Percentiles rank a stretch among this genome's conserved stretches.
phyloP scores from a whole-genome alignment of 1,140 invertebrate species.

The Gonatopus flavifemur region DNA sequence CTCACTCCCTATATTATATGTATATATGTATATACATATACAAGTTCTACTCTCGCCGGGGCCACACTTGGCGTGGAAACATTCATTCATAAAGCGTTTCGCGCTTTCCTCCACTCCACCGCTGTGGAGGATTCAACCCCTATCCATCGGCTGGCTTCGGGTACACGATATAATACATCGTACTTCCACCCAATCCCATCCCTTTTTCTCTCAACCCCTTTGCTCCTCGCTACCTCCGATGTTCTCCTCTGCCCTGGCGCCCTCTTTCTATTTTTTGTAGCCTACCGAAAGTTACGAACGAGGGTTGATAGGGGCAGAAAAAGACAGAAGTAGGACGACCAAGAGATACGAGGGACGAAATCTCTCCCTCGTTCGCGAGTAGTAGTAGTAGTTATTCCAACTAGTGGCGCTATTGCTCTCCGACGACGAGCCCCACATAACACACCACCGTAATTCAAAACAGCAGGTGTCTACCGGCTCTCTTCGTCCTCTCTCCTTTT shows the following conservation, averaged over 20 bases:
- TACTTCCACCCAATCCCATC: background rate
- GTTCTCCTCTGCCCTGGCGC: too few species aligned
- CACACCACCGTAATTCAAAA: slow-evolving; percentile 29
- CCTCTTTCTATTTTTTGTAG: too few species aligned
- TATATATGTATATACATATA: too few species aligned
- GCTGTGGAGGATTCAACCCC: background rate
- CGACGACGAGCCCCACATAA: slow-evolving; percentile 17
- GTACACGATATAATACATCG: background rate
- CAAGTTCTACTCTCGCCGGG: slow-evolving; percentile 15
- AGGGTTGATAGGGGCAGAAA: too few species aligned
- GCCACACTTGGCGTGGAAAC: slow-evolving; percentile 47
- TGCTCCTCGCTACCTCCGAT: background rate
- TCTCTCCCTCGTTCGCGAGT: slow-evolving; percentile 3
- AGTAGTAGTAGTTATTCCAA: too few species aligned
- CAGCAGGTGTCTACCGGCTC: slow-evolving; percentile 22
- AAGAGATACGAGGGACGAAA: slow-evolving; percentile 7
- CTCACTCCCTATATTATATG: slow-evolving; percentile 21
- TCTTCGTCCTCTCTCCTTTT: background rate
- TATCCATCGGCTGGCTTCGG: background rate
- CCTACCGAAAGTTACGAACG: too few species aligned
- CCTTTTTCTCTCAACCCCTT: background rate
- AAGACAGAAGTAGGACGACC: slow-evolving; percentile 1
- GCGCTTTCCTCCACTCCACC: slow-evolving; percentile 32
- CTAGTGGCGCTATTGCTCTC: slow-evolving; percentile 1
- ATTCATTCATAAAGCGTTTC: slow-evolving; percentile 49